Percentiles rank a stretch among this genome's conserved stretches.
Conservation (phyloP, 2,888 invertebrate species). For the Coleophora deauratella region DNA sequence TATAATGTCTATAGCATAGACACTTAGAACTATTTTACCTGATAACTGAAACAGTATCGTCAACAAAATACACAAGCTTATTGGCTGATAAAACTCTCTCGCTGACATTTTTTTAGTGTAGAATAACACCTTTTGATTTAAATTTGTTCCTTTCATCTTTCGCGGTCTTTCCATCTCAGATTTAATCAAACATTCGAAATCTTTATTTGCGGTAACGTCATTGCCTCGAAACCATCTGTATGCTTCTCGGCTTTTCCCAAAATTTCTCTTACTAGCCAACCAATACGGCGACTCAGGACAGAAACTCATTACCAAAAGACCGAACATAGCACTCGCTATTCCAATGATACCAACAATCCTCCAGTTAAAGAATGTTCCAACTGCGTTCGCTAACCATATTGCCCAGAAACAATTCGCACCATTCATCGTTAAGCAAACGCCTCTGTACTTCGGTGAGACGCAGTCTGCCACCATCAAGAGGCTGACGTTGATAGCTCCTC, state of each 20-base stretch:
- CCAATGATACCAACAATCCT: slow-evolving; percentile 13
- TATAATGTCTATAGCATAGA: slow-evolving; percentile 19
- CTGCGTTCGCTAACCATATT: slow-evolving; percentile 16
- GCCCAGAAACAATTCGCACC: slow-evolving; percentile 16
- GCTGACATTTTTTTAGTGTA: neutral
- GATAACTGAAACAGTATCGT: slow-evolving; percentile 8
- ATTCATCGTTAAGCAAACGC: slow-evolving; percentile 13
- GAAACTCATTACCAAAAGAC: slow-evolving; percentile 12
- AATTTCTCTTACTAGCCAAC: slow-evolving; percentile 15
- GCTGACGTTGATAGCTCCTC: neutral
- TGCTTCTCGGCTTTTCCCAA: slow-evolving; percentile 12
- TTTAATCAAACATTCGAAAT: neutral
- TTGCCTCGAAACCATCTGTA: slow-evolving; percentile 18
- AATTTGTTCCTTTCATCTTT: neutral
- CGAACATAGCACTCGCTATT: slow-evolving; percentile 3
- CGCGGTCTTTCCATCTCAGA: neutral
- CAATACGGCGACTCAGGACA: slow-evolving; percentile 18
- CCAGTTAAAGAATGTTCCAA: slow-evolving; percentile 17
- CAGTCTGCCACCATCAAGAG: slow-evolving; percentile 4
- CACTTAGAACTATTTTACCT: slow-evolving; percentile 16
- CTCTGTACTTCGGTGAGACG: slow-evolving; percentile 4
- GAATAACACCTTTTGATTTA: neutral
- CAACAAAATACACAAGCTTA: neutral
- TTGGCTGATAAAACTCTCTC: slow-evolving; percentile 1
- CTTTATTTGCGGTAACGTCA: neutral